phyloP scores from a whole-genome alignment of 1,140 invertebrate genomes.

The Nixonia krombeini region DNA sequence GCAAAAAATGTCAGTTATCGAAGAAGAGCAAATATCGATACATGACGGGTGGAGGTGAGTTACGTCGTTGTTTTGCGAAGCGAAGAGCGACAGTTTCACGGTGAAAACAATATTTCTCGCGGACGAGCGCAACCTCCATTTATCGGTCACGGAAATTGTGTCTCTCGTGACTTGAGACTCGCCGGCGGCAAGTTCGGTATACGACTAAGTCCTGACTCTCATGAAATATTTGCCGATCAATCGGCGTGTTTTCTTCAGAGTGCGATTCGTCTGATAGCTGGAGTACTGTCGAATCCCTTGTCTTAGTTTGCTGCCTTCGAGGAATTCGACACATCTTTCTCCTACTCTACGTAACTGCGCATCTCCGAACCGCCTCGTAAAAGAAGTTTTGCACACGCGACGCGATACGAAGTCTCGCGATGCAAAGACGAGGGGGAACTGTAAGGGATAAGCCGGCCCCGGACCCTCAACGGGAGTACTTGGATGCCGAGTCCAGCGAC shows the following conservation, averaged over 20 bases:
- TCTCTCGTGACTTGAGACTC: constrained; percentile 9
- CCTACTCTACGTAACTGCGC: neutral
- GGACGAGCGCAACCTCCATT: too few species aligned
- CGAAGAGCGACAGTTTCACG: too few species aligned
- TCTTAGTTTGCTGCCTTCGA: constrained; percentile 5
- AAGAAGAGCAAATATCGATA: too few species aligned
- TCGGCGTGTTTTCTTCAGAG: constrained; percentile 19
- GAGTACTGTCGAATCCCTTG: constrained; percentile 5
- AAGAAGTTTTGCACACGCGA: constrained; percentile 14
- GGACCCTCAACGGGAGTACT: constrained; percentile 61
- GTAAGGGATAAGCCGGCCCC: constrained; percentile 51
- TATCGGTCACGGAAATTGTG: constrained; percentile 26
- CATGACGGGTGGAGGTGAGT: too few species aligned
- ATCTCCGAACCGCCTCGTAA: neutral
- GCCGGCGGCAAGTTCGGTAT: constrained; percentile 13
- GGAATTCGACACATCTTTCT: too few species aligned
- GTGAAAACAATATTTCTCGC: too few species aligned
- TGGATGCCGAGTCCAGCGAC: constrained; percentile 63
- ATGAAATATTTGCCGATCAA: constrained; percentile 36
- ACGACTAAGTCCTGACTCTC: constrained; percentile 20
- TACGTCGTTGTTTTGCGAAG: too few species aligned
- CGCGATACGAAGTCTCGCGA: neutral
- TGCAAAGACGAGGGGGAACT: constrained; percentile 47
- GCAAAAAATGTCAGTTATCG: too few species aligned
- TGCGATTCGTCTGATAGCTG: constrained; percentile 16